phyloP scores from a whole-genome alignment of 2,888 invertebrate species.

The Hedya salicella region DNA sequence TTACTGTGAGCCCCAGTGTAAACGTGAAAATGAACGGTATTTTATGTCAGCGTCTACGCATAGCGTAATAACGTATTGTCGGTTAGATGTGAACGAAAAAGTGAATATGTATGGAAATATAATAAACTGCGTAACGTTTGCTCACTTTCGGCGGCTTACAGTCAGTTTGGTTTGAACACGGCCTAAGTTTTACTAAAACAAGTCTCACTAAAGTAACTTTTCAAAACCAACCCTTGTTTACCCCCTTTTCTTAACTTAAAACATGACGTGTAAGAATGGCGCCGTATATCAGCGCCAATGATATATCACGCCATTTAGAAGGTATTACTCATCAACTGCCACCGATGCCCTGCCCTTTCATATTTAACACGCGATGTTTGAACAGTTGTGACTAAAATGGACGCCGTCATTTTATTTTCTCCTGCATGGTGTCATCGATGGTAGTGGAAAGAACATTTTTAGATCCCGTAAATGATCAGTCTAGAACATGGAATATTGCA shows the following conservation, averaged over 20 bases:
- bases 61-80: too few species aligned
- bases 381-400: slow-evolving; percentile 25
- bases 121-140: too few species aligned
- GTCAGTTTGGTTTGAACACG: too few species aligned
- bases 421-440: slow-evolving; percentile 9
- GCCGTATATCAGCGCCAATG: slow-evolving; percentile 33
- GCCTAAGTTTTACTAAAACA: too few species aligned
- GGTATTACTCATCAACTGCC: slow-evolving; percentile 38
- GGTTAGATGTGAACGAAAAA: too few species aligned
- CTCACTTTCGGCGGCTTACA: too few species aligned
- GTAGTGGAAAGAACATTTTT: slow-evolving; percentile 7
- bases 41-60: too few species aligned
- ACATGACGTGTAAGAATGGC: slow-evolving; percentile 38
- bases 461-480: too few species aligned
- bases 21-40: too few species aligned
- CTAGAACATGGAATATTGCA: too few species aligned
- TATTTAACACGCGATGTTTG: slow-evolving; percentile 32
- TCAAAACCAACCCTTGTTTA: slow-evolving; percentile 7
- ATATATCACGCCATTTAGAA: slow-evolving; percentile 31
- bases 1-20: too few species aligned
- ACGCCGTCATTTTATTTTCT: slow-evolving; percentile 12
- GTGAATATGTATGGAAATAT: too few species aligned
- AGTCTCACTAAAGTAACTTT: background rate
- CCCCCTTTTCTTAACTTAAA: slow-evolving; percentile 15
- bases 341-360: slow-evolving; percentile 29